phyloP scores from a whole-genome alignment of 2,797 vertebrate genomes.

The Gymnoscopelus braueri region DNA sequence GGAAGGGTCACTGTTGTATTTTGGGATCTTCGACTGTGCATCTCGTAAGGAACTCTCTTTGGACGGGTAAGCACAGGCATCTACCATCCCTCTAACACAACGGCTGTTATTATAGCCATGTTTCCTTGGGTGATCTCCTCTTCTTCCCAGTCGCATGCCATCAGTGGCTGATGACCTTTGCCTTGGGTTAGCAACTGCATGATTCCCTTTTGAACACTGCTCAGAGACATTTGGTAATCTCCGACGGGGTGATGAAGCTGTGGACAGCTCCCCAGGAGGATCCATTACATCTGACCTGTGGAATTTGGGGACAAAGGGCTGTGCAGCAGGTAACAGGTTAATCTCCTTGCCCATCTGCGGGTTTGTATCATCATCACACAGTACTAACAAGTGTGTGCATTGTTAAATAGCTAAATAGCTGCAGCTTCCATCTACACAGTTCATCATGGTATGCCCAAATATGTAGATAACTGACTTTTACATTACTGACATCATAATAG shows the following conservation, averaged over 20 bases:
- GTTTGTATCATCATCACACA: too few relatives aligned
- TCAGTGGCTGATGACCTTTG: conserved; percentile 31
- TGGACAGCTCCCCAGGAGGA: conserved; percentile 58
- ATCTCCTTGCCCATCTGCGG: conserved; percentile 56
- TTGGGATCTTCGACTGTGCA: conserved; percentile 53
- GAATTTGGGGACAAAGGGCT: conserved; percentile 76
- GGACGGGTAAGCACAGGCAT: conserved; percentile 15
- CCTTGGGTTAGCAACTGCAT: conserved; percentile 31
- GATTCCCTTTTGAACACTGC: conserved; percentile 31
- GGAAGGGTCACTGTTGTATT: conserved; percentile 35
- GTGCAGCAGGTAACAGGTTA: conserved; percentile 80
- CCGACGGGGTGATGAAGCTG: conserved; percentile 49
- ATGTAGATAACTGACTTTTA: too few relatives aligned
- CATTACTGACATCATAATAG: too few relatives aligned
- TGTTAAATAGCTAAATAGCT: too few relatives aligned
- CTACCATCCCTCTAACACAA: conserved; percentile 29
- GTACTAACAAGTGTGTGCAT: too few relatives aligned
- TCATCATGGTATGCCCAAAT: too few relatives aligned
- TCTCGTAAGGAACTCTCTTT: conserved; percentile 25
- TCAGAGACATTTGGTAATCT: too few relatives aligned
- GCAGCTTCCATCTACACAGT: too few relatives aligned
- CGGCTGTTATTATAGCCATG: conserved; percentile 59
- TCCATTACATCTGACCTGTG: conserved; percentile 69
- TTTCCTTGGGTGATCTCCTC: conserved; percentile 27
- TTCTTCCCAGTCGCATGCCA: conserved; percentile 8